Base-by-base conservation (phyloP, 2,888 invertebrate genomes). In the Ormyrus thymus region DNA sequence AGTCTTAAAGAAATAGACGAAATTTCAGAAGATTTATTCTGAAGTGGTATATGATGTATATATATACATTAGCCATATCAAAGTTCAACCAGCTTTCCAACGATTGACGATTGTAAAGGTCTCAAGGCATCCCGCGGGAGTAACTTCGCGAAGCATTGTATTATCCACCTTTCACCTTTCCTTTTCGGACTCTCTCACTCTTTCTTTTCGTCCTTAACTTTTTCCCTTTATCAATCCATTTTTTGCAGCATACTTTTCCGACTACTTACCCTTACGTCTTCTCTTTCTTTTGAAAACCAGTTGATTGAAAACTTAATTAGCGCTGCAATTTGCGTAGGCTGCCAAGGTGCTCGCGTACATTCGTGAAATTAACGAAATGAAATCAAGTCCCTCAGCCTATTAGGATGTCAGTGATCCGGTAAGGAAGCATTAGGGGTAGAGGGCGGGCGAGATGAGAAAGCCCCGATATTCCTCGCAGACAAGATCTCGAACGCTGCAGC, bases 111-210 rank as follows among this genome's bases (percentile, higher is more conserved):
- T 79, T 81, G 78, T 76, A 73, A 79, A 76, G 76, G 68, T 83
- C 85, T 85, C 86, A n/a, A 66, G 86, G 84, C 84, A 73, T 80
- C 74, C 74, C 73, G 51, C 13, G 66, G 55, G 64, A 71, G 55
- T 71, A 64, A 82, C 80, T 83, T 83, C 83, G 71, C 81, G 77
- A 78, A 83, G 80, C 82, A 86, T 82, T 80, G 82, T 81, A 79
- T 78, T 81, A 70, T 78, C 65, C 76, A 72, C 61, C 70, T 78
- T 68, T 74, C 79, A 61, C 76, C 76, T 64, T 64, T 72, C 59
- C 55, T 3, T 15, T 58, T 66, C 64, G 68, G 46, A 56, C 46
- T 13, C 56, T 64, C 48, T 48, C 48, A 0, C 58, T 13, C n/a
- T n/a, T 59, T 59, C 29, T 66, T 58, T 65, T 58, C 43, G 3